Evolutionary conservation across 2,797 vertebrate species (phyloP).

Genomic region (Schizopygopsis malacanthus): DNA sequence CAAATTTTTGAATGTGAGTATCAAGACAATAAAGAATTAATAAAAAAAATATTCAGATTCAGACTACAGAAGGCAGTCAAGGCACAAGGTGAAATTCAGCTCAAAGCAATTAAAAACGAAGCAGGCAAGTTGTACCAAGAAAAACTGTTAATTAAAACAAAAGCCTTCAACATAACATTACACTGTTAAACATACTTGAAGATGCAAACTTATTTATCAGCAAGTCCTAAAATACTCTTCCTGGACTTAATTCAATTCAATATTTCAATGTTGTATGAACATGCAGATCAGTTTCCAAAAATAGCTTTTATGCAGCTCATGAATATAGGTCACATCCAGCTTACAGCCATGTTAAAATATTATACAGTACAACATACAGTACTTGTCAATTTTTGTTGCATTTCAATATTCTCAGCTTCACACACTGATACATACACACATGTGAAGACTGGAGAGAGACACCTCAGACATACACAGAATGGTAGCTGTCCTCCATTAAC

Average conservation of each 20-base stretch:
- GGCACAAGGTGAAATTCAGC: constrained; percentile 52
- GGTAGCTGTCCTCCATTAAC: not conserved
- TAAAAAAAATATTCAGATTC: not conserved
- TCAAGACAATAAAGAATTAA: not conserved
- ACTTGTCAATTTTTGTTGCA: not conserved
- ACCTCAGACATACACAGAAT: not conserved
- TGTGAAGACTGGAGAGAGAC: constrained; percentile 31
- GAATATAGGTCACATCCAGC: constrained; percentile 8
- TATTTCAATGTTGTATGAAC: not conserved
- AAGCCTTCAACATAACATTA: not conserved
- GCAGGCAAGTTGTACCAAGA: not conserved
- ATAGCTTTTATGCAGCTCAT: not conserved
- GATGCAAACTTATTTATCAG: not conserved
- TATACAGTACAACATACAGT: not conserved
- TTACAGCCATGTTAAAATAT: not conserved
- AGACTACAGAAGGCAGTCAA: constrained; percentile 14
- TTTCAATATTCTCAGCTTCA: not conserved
- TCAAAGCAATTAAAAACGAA: not conserved
- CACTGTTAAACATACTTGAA: not conserved
- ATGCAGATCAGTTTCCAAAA: not conserved
- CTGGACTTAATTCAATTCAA: not conserved
- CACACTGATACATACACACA: not conserved
- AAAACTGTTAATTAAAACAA: not conserved
- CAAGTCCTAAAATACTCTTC: not conserved
- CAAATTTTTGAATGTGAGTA: not conserved